Percentiles rank a stretch among this genome's conserved stretches.
phyloP scores from a whole-genome alignment of 1,140 invertebrate species.

The Gryllus bimaculatus region DNA sequence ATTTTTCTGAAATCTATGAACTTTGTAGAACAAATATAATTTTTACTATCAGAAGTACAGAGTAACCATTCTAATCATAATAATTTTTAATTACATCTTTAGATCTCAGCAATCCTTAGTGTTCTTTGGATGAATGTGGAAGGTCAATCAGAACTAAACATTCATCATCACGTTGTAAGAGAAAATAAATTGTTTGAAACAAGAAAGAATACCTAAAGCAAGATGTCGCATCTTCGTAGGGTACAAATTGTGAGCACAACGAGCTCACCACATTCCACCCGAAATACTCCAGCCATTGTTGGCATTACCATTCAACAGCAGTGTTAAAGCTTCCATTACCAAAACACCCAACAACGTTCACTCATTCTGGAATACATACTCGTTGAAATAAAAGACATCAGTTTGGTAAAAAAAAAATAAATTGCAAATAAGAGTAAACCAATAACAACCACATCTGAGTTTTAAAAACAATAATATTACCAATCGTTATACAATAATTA shows the following conservation, averaged over 20 bases:
- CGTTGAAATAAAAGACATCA: constrained; percentile 27
- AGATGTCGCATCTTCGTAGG: constrained; percentile 66
- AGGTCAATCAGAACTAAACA: neutral
- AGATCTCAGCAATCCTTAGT: no score
- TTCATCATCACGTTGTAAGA: neutral
- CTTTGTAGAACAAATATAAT: no score
- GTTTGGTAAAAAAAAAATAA: neutral
- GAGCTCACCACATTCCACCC: constrained; percentile 83
- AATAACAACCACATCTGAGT: neutral
- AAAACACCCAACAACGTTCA: constrained; percentile 70
- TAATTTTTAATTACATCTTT: no score
- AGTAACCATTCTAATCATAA: no score
- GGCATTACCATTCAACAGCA: constrained; percentile 66
- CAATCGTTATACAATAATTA: neutral
- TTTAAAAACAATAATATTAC: neutral
- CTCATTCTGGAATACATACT: constrained; percentile 48
- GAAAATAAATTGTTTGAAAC: neutral
- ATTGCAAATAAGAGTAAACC: neutral
- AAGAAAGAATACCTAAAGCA: constrained; percentile 50
- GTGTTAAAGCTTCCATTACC: constrained; percentile 78
- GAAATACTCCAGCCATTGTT: constrained; percentile 86
- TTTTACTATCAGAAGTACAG: no score
- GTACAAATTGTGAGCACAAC: constrained; percentile 84
- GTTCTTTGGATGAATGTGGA: neutral
- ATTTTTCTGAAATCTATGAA: no score